Conservation (phyloP, 2,797 vertebrate genomes). For the Semaprochilodus insignis region DNA sequence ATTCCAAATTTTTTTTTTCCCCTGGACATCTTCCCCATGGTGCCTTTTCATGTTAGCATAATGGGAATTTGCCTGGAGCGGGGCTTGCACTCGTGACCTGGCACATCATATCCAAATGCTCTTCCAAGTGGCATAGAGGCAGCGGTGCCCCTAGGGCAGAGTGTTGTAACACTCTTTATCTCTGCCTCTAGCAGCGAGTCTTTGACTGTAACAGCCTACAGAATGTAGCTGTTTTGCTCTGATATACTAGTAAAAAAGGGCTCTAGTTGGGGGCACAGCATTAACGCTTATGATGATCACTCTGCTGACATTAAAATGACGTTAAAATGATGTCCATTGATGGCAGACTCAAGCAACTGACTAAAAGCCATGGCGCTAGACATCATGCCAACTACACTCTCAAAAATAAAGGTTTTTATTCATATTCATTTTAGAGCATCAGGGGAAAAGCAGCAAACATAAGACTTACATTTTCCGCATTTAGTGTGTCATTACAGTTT, state of each 20-base stretch:
- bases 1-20: slow-evolving; percentile 8
- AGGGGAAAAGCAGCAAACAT: too few species aligned
- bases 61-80: slow-evolving; percentile 30
- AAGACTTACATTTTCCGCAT: too few species aligned
- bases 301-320: background rate
- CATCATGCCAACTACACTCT: background rate
- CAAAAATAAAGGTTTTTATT: too few species aligned
- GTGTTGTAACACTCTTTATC: slow-evolving; percentile 8
- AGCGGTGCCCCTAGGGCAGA: slow-evolving; percentile 11
- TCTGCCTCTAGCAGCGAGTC: slow-evolving; percentile 10
- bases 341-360: background rate
- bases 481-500: too few species aligned
- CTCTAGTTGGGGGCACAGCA: background rate
- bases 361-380: background rate
- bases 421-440: too few species aligned
- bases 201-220: slow-evolving; percentile 14
- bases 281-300: background rate
- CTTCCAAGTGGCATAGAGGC: slow-evolving; percentile 11
- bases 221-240: slow-evolving; percentile 7
- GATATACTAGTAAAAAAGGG: slow-evolving; percentile 3
- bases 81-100: slow-evolving; percentile 16
- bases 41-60: slow-evolving; percentile 19
- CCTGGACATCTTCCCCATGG: slow-evolving; percentile 11
- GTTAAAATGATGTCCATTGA: background rate
- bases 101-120: slow-evolving; percentile 22